Conservation (phyloP, 2,113 vertebrate species). For the Lasiurus cinereus region DNA sequence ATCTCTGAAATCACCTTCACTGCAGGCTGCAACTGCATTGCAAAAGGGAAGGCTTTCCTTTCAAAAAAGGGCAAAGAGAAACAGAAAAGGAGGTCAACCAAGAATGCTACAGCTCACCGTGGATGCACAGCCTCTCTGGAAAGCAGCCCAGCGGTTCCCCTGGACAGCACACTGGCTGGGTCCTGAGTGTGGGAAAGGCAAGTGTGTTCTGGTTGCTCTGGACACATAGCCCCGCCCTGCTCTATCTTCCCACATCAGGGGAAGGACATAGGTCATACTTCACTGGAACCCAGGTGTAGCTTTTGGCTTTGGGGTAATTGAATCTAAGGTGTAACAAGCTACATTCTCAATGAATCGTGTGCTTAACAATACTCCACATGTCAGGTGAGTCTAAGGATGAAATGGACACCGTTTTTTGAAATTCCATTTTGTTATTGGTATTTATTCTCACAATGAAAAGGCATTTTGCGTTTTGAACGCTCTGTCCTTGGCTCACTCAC, state of each 20-base stretch:
- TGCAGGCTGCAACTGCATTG: rapidly evolving
- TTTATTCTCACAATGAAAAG: rapidly evolving
- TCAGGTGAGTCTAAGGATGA: not conserved
- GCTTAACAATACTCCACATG: rapidly evolving
- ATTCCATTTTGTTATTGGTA: rapidly evolving
- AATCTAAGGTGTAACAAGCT: rapidly evolving
- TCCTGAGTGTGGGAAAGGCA: rapidly evolving
- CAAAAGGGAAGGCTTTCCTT: too few species aligned
- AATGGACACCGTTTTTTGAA: rapidly evolving
- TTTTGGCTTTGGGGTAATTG: rapidly evolving
- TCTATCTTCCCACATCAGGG: not conserved
- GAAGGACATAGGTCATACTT: not conserved
- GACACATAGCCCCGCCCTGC: rapidly evolving
- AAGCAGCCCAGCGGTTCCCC: too few species aligned
- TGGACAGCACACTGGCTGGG: rapidly evolving
- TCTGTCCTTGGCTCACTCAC: not conserved
- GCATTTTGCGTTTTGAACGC: not conserved
- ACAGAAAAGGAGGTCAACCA: too few species aligned
- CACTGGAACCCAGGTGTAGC: not conserved
- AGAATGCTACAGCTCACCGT: too few species aligned
- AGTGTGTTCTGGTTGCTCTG: too few species aligned
- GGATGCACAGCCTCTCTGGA: not conserved
- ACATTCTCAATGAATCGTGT: not conserved
- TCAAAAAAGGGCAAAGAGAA: not conserved
- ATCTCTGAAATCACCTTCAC: rapidly evolving